phyloP scores from a whole-genome alignment of 2,113 vertebrate genomes.

The Alligator mississippiensis region DNA sequence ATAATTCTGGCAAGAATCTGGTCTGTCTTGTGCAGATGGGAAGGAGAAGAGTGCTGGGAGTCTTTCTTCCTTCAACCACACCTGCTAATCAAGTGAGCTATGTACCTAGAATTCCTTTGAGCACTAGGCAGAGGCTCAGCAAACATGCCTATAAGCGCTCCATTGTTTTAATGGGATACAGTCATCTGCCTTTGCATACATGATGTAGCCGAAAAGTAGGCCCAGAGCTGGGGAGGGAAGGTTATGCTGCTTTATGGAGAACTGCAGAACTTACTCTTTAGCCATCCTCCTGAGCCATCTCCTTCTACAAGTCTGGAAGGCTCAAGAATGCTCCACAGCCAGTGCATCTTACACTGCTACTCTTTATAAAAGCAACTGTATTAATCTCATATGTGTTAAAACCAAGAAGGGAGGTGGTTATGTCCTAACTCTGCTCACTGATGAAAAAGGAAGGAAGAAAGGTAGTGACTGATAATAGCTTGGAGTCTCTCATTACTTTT shows the following conservation, averaged over 20 bases:
- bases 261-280: accelerated
- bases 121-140: background rate
- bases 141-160: background rate
- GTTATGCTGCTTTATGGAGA: background rate
- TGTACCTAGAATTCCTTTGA: background rate
- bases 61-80: accelerated
- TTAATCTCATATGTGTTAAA: background rate
- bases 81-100: background rate
- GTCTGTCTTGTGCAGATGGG: accelerated
- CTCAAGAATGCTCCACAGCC: background rate
- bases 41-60: background rate
- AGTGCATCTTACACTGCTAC: background rate
- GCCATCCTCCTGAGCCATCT: accelerated
- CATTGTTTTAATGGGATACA: background rate
- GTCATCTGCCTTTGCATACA: background rate
- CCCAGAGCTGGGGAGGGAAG: background rate
- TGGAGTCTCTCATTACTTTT: background rate
- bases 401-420: background rate
- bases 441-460: background rate
- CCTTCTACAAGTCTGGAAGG: background rate
- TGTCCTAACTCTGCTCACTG: accelerated
- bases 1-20: background rate
- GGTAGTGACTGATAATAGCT: accelerated
- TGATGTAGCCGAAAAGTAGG: background rate
- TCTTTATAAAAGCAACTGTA: background rate